Conservation (phyloP, 2,888 invertebrate species). For the Drosophila testacea region DNA sequence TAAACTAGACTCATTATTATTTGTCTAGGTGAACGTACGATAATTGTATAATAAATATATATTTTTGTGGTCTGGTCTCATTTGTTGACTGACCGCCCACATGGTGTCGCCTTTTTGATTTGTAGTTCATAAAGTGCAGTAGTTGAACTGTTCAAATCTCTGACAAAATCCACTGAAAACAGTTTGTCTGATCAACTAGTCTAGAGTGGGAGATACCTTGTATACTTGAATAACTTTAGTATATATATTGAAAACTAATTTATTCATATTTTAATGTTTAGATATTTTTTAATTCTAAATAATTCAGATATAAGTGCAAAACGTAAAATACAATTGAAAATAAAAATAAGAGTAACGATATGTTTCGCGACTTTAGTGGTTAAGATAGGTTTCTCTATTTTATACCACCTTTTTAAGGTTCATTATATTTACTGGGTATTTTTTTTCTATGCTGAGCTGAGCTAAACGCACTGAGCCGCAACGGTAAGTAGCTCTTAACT, state of each 20-base stretch:
- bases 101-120: constrained; percentile 35
- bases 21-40: constrained; percentile 4
- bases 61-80: constrained; percentile 25
- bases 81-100: constrained; percentile 27
- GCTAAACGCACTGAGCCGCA: constrained; percentile 42
- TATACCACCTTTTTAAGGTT: background rate
- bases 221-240: background rate
- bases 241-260: background rate
- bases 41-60: constrained; percentile 8
- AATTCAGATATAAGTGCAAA: too few relatives aligned
- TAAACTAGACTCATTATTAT: background rate
- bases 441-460: background rate
- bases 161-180: background rate
- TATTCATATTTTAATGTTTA: too few relatives aligned
- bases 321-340: too few relatives aligned
- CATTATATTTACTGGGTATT: constrained; percentile 18
- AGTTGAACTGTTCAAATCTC: constrained; percentile 11
- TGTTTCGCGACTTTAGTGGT: too few relatives aligned
- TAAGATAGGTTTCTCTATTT: too few relatives aligned
- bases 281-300: too few relatives aligned
- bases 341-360: too few relatives aligned
- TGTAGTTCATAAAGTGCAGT: constrained; percentile 19
- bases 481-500: constrained; percentile 42
- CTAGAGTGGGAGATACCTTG: background rate
- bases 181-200: background rate